phyloP scores from a whole-genome alignment of 2,888 invertebrate genomes.

The Corbicula japonica region DNA sequence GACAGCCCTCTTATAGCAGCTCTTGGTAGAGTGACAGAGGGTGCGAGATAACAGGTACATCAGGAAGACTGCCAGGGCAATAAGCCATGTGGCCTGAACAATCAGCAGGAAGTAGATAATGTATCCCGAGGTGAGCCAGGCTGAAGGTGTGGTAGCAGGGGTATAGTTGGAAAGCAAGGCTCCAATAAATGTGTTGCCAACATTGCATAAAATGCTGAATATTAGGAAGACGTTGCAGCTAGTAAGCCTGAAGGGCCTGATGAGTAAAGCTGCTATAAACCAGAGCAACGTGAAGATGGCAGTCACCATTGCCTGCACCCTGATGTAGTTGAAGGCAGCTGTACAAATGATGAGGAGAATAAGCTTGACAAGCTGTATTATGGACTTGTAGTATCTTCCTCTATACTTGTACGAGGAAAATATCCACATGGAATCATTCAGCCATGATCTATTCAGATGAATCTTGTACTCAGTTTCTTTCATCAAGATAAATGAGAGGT shows the following conservation, averaged over 20 bases:
- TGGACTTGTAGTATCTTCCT: constrained; percentile 78
- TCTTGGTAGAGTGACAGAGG: constrained; percentile 70
- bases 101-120: constrained; percentile 69
- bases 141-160: constrained; percentile 68
- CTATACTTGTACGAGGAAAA: constrained; percentile 82
- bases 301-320: constrained; percentile 72
- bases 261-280: constrained; percentile 64
- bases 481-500: constrained; percentile 82
- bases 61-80: constrained; percentile 66
- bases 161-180: constrained; percentile 73
- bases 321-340: constrained; percentile 73
- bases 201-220: constrained; percentile 73
- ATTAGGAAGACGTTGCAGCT: constrained; percentile 78
- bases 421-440: constrained; percentile 78
- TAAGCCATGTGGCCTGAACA: constrained; percentile 72
- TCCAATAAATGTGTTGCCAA: constrained; percentile 76
- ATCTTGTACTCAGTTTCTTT: constrained; percentile 84
- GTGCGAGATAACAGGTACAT: constrained; percentile 69
- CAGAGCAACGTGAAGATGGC: constrained; percentile 67
- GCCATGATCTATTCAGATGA: constrained; percentile 82
- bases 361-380: constrained; percentile 74
- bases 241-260: constrained; percentile 80
- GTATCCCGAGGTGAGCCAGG: constrained; percentile 78
- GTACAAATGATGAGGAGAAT: constrained; percentile 75
- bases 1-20: constrained; percentile 73